phyloP scores from a whole-genome alignment of 1,140 invertebrate species.

The Cotesia typhae region DNA sequence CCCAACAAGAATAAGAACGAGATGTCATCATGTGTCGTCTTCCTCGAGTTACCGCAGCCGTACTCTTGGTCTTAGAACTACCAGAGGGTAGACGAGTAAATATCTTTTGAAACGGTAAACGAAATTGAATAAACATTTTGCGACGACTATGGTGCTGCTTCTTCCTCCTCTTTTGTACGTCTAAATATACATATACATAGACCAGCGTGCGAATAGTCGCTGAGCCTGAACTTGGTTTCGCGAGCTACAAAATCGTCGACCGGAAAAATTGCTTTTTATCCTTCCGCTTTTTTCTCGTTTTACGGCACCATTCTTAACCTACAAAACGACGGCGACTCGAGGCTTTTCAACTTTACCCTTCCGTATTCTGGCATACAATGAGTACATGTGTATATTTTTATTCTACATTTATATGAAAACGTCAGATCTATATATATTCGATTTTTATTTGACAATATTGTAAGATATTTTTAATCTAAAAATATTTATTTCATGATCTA shows the following conservation, averaged over 20 bases:
- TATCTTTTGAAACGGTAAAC: slow-evolving; percentile 57
- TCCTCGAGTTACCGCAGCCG: neutral
- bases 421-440: too few relatives aligned
- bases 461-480: too few relatives aligned
- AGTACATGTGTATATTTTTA: neutral
- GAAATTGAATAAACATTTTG: slow-evolving; percentile 66
- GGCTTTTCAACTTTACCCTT: slow-evolving; percentile 10
- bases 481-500: too few relatives aligned
- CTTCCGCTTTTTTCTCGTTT: slow-evolving; percentile 14
- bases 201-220: slow-evolving; percentile 63
- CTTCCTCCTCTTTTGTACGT: slow-evolving; percentile 31
- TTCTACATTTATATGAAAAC: neutral
- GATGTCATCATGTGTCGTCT: slow-evolving; percentile 6
- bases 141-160: slow-evolving; percentile 42
- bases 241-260: slow-evolving; percentile 47
- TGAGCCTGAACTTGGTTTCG: slow-evolving; percentile 49
- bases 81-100: slow-evolving; percentile 52
- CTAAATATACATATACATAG: slow-evolving; percentile 42
- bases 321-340: slow-evolving; percentile 24
- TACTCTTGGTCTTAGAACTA: too few relatives aligned
- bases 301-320: neutral
- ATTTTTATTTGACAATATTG: too few relatives aligned
- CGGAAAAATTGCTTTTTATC: slow-evolving; percentile 61
- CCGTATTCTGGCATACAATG: neutral
- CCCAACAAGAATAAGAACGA: slow-evolving; percentile 13